Conservation (phyloP, 2,797 vertebrate species). For the Microctenopoma lineatum region DNA sequence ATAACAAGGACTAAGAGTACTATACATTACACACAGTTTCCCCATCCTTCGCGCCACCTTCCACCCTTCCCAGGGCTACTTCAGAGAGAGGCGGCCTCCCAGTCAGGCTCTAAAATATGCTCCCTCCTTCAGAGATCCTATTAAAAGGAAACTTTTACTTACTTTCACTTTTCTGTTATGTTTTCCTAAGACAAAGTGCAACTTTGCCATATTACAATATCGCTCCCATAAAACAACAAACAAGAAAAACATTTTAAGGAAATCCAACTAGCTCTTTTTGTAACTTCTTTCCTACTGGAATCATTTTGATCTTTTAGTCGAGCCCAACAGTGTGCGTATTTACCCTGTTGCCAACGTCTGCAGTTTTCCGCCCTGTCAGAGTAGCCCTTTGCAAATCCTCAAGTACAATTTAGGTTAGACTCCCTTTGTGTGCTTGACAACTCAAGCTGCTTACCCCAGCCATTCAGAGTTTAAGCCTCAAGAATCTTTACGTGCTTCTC, state of each 20-base stretch:
- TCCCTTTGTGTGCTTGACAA: constrained; percentile 60
- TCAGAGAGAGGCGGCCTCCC: constrained; percentile 63
- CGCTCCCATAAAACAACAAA: constrained; percentile 28
- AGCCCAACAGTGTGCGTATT: constrained; percentile 40
- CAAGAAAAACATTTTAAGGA: constrained; percentile 12
- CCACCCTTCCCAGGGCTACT: constrained; percentile 47
- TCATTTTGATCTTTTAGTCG: constrained; percentile 14
- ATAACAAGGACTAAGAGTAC: constrained; percentile 65
- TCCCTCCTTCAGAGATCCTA: constrained; percentile 68
- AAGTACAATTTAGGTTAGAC: constrained; percentile 63
- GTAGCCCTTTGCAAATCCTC: constrained; percentile 34
- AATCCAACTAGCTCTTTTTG: neutral
- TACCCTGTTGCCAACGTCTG: constrained; percentile 41
- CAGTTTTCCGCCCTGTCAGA: constrained; percentile 54
- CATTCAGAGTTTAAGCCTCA: constrained; percentile 68
- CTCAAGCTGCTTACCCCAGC: constrained; percentile 71
- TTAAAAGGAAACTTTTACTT: constrained; percentile 65
- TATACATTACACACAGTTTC: constrained; percentile 56
- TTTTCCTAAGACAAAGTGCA: constrained; percentile 45
- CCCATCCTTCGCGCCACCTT: constrained; percentile 19
- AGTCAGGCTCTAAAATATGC: constrained; percentile 58
- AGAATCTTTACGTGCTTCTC: constrained; percentile 57
- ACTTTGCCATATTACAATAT: constrained; percentile 56
- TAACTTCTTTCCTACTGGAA: constrained; percentile 17
- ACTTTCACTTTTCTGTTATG: constrained; percentile 10